Base-by-base conservation (phyloP, 2,797 vertebrate genomes). In the Megalops cyprinoides region DNA sequence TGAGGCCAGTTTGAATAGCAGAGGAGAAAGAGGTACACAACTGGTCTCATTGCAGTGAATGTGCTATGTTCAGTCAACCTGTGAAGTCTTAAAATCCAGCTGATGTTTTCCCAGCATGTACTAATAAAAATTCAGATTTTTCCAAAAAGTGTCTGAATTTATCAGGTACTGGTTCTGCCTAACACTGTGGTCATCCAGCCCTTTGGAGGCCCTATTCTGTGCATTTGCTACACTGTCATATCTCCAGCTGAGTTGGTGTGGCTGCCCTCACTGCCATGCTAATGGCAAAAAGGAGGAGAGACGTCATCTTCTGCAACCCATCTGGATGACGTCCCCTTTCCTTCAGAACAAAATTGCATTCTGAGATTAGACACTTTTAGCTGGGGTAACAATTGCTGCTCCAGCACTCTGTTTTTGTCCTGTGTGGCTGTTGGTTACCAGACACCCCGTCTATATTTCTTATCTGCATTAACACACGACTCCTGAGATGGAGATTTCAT, bases 401-500 rank as follows among this genome's bases (percentile, higher is more conserved):
- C 53, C 82, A 34, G 25, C 28, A 58, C 42, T 60, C 44, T n/a
- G 23, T 44, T 65, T 69, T 69, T 51, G 56, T 51, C 77, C 44
- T 69, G 12, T 3, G 37, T 18, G 46, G 75, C 82, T 55, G 37
- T 75, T 44, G 53, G 31, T 42, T 58, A 18, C 28, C 44, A 78
- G 56, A 56, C 39, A 62, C 67, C 69, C 34, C 65, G 78, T 79
- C 74, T 60, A 31, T 2, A 3, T 48, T 80, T 80, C 82, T 85
- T 85, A 84, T 87, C 86, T 75, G 76, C 76, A 79, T 79, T 48
- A 71, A 55, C 67, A 82, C 73, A 75, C 55, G 71, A 79, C 81
- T 73, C 44, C 78, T 71, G 78, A 60, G 73, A 74, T 79, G 56
- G 82, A 74, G 82, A 79, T 60, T 77, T 79, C 74, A 71, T 77